Conservation (phyloP, 2,797 vertebrate genomes). For the Chiroxiphia lanceolata region DNA sequence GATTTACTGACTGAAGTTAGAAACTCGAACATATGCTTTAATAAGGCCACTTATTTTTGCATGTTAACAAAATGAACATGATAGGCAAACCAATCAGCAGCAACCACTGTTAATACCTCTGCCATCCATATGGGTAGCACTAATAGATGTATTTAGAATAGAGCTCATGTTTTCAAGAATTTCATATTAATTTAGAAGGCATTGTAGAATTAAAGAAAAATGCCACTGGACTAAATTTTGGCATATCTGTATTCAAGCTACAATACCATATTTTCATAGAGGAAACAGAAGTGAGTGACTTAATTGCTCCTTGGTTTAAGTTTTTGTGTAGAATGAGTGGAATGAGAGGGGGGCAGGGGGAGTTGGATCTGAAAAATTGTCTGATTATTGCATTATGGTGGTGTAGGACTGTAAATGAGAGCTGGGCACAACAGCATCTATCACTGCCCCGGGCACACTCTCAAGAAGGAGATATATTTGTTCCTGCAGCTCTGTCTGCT, state of each 20-base stretch:
- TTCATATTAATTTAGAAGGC: not conserved
- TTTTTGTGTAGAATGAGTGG: not conserved
- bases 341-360: not conserved
- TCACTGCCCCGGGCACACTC: not conserved
- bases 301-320: not conserved
- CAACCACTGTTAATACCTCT: slow-evolving; percentile 66
- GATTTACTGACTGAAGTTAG: slow-evolving; percentile 58
- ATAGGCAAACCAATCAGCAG: slow-evolving; percentile 63
- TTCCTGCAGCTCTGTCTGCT: not conserved
- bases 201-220: not conserved
- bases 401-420: not conserved
- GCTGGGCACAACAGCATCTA: not conserved
- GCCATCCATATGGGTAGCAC: slow-evolving; percentile 46
- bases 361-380: not conserved
- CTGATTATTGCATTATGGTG: not conserved
- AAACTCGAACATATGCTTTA: slow-evolving; percentile 54
- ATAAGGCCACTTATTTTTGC: slow-evolving; percentile 60
- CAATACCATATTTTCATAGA: not conserved
- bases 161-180: not conserved
- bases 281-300: not conserved
- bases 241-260: not conserved
- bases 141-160: slow-evolving; percentile 30
- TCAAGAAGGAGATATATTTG: fast-evolving
- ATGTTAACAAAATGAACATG: slow-evolving; percentile 60
- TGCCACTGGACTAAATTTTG: not conserved